These are phyloP conservation scores for Charaxes varanes DNA, from an alignment of 1,140 invertebrate genomes.

Conservation along the genomic window DNA sequence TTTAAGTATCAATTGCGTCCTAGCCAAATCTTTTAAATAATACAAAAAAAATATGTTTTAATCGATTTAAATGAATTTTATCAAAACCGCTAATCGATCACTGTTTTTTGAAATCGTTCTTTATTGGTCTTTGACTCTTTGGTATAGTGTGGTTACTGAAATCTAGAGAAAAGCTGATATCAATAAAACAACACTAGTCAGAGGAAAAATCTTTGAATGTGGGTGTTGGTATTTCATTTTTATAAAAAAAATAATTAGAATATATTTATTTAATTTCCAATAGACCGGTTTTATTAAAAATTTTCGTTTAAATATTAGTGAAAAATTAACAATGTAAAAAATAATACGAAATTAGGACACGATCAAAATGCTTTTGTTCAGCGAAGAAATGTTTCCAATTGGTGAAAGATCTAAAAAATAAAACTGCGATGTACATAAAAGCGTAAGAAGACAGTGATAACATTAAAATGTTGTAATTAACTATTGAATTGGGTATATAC, in stretches of 20 bases:
- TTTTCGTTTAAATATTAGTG: not conserved
- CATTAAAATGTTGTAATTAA: constrained; percentile 15
- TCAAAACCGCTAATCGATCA: no score
- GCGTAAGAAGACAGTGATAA: not conserved
- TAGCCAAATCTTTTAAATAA: no score
- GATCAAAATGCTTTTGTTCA: constrained; percentile 14
- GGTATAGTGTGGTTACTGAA: no score
- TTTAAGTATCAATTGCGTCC: no score
- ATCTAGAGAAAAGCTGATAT: not conserved
- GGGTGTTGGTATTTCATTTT: constrained; percentile 3
- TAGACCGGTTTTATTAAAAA: not conserved
- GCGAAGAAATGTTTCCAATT: constrained; percentile 8
- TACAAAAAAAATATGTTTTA: no score
- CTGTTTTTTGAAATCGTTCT: no score
- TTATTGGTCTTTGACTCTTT: no score
- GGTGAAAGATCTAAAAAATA: constrained; percentile 12
- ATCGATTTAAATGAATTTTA: no score
- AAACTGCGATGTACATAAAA: constrained; percentile 8
- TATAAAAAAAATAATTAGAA: no score
- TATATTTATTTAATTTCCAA: no score
- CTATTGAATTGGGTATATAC: constrained; percentile 12
- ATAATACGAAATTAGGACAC: not conserved
- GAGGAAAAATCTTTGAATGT: constrained; percentile 18
- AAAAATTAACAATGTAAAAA: constrained; percentile 6
- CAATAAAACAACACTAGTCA: constrained; percentile 9